A percentile compares a stretch with the other conserved stretches of the same genome.
Evolutionary conservation across 2,113 vertebrate genomes (phyloP).

Genomic region (Phrynosoma blainvillii): DNA sequence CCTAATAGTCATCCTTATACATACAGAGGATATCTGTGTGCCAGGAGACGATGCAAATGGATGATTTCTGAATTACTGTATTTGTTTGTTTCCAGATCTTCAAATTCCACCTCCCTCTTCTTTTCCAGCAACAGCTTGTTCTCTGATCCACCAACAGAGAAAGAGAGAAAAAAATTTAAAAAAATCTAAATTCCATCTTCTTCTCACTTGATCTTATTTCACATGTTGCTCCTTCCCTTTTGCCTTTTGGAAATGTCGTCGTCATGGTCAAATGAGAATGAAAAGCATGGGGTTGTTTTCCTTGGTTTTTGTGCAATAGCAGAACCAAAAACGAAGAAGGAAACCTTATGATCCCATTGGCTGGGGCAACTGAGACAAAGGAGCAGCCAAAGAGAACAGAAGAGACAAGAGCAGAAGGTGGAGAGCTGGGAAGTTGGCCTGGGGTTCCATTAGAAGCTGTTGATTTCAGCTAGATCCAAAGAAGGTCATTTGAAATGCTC

Average conservation of each 20-base stretch:
- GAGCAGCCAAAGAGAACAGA: neutral
- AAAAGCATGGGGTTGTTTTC: neutral
- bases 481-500: neutral
- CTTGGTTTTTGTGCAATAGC: neutral
- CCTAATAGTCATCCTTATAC: neutral
- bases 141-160: neutral
- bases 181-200: neutral
- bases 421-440: neutral
- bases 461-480: neutral
- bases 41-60: constrained; percentile 18
- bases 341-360: neutral
- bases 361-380: neutral
- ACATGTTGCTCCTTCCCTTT: neutral
- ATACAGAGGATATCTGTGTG: neutral
- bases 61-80: neutral
- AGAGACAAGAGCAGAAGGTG: neutral
- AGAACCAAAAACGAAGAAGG: neutral
- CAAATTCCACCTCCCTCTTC: neutral
- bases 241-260: constrained; percentile 14
- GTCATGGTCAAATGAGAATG: neutral
- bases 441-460: neutral
- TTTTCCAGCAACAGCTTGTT: neutral
- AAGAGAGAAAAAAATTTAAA: no score
- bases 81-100: neutral
- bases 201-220: constrained; percentile 3